Percentiles rank a stretch among this genome's conserved stretches.
Conservation (phyloP, 2,797 vertebrate genomes). For the Catamblyrhynchus diadema region DNA sequence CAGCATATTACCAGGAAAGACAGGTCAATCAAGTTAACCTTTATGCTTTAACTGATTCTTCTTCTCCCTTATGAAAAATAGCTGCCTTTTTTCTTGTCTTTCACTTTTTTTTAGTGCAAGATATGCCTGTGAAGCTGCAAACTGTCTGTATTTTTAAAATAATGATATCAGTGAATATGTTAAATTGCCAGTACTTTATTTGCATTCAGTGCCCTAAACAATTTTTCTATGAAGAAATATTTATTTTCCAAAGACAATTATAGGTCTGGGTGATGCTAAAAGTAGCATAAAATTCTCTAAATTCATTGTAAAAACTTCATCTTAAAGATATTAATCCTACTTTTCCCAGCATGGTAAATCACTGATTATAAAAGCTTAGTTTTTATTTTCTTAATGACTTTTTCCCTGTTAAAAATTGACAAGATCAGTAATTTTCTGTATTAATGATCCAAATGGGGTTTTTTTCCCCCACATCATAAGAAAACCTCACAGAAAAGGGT, state of each 20-base stretch:
- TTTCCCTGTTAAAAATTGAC: background rate
- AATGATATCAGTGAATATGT: background rate
- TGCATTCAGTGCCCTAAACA: background rate
- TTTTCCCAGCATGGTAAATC: background rate
- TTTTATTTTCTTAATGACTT: background rate
- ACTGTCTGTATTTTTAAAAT: background rate
- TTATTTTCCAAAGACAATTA: background rate
- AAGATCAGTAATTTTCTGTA: background rate
- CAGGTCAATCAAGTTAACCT: conserved; percentile 13
- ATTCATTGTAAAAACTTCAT: background rate
- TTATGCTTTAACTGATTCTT: background rate
- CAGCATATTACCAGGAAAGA: background rate
- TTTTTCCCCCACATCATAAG: background rate
- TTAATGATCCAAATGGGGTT: background rate
- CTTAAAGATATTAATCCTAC: background rate
- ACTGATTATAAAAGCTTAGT: background rate
- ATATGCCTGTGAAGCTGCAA: background rate
- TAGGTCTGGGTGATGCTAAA: background rate
- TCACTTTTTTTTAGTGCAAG: background rate
- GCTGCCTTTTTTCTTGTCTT: background rate
- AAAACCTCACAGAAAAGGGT: background rate
- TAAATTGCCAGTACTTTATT: background rate
- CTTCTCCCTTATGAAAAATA: background rate
- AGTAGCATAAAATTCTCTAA: background rate
- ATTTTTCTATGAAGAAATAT: background rate